These are phyloP conservation scores for Parus major DNA, from an alignment of 2,113 vertebrate genomes.

Conservation along the genomic window DNA sequence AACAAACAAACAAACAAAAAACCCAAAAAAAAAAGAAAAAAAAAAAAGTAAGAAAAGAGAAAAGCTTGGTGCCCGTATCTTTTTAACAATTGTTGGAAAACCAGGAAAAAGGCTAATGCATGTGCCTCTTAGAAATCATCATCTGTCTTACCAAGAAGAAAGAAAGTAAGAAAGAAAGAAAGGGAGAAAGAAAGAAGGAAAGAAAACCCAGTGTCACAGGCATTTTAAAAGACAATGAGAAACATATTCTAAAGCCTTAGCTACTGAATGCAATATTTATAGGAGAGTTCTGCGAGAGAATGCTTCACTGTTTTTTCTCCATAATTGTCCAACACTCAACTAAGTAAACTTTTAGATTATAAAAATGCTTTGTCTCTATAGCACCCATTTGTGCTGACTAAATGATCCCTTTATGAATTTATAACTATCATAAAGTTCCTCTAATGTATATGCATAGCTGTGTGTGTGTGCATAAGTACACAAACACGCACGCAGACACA, in stretches of 20 bases:
- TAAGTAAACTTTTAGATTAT: constrained; percentile 70
- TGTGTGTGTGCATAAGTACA: constrained; percentile 39
- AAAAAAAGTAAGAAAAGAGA: not conserved
- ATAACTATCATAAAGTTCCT: constrained; percentile 68
- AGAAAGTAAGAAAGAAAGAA: not conserved
- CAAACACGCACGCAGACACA: constrained; percentile 47
- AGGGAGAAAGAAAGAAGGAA: not conserved
- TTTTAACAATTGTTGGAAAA: constrained; percentile 67
- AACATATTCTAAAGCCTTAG: constrained; percentile 72
- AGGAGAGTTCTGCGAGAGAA: constrained; percentile 65
- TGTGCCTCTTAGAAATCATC: constrained; percentile 69
- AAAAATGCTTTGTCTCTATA: constrained; percentile 62
- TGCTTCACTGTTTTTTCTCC: constrained; percentile 39
- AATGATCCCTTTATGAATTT: constrained; percentile 60
- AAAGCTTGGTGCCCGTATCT: constrained; percentile 64
- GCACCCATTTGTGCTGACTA: constrained; percentile 74
- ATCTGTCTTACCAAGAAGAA: constrained; percentile 70
- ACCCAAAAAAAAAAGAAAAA: too few relatives aligned
- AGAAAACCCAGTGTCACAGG: constrained; percentile 71
- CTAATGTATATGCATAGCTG: constrained; percentile 44
- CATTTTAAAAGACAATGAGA: constrained; percentile 73
- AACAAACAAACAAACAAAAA: not conserved
- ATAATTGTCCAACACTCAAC: constrained; percentile 65
- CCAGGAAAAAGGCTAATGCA: constrained; percentile 73
- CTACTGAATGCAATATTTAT: constrained; percentile 72